A percentile compares a stretch with the other conserved stretches of the same genome.
Evolutionary conservation across 2,888 invertebrate species (phyloP).

Genomic region (Antitype chi): DNA sequence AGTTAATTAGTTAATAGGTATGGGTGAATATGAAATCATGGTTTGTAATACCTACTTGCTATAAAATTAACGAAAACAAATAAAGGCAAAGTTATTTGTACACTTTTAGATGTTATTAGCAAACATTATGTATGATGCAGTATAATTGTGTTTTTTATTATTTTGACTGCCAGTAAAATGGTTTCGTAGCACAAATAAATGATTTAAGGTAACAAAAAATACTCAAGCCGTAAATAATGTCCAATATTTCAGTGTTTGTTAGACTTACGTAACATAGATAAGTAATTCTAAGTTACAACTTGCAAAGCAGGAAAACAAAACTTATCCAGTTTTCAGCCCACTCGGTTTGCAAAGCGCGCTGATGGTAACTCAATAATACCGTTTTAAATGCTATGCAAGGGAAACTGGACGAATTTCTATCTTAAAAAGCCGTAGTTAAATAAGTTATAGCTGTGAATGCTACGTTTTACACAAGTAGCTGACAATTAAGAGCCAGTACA

Average conservation of each 20-base stretch:
- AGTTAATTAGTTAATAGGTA: neutral
- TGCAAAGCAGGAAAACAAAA: conserved; percentile 58
- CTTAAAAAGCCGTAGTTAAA: neutral
- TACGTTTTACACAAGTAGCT: conserved; percentile 20
- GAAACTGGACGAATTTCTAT: neutral
- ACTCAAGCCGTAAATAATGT: conserved; percentile 9
- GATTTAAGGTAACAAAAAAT: conserved; percentile 6
- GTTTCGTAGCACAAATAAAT: neutral
- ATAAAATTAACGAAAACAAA: neutral
- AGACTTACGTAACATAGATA: conserved; percentile 40
- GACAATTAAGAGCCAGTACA: conserved; percentile 44
- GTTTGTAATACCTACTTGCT: neutral
- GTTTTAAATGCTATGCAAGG: conserved; percentile 12
- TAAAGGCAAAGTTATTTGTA: neutral
- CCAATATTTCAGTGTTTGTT: conserved; percentile 17
- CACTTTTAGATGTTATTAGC: neutral
- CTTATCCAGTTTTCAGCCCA: conserved; percentile 55
- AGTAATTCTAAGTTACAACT: conserved; percentile 28
- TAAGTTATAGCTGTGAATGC: conserved; percentile 10
- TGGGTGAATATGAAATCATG: neutral
- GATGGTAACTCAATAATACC: conserved; percentile 32
- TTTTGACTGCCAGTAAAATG: neutral
- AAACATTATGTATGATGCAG: neutral
- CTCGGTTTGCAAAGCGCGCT: conserved; percentile 36
- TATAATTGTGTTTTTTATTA: neutral